Base-by-base conservation (phyloP, 2,113 vertebrate species). In the Boleophthalmus pectinirostris region DNA sequence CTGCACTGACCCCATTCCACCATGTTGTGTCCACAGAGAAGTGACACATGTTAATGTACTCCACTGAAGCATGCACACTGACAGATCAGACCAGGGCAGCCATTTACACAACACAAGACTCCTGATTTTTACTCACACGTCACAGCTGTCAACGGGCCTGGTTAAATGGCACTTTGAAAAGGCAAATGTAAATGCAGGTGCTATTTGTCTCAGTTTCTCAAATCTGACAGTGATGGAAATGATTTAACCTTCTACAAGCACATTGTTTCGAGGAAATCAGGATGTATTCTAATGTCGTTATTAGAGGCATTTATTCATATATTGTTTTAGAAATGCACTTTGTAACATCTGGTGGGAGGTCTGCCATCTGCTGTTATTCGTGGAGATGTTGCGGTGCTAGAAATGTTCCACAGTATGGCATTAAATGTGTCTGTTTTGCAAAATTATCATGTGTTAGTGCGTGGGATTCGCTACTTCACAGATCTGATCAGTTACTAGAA, bases 1-100 rank as follows among this genome's bases (percentile, higher is more conserved):
- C 49, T 70, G 69, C 53, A 47, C 12, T 73, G 83, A 86, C 80
- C 68, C 73, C 60, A 54, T 80, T 77, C 78, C 35, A 81, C 74
- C 71, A 70, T 76, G 66, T 47, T 72, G 47, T 43, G 68, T 72
- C 78, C 80, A 77, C 21, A 7, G 71, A 80, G 78, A 79, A 70
- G 73, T 58, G 70, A 56, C 58, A 66, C 67, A 23, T 80, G 74
- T 73, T 73, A 70, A 78, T 72, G 61, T 57, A 35, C 60, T 81
- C 76, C 68, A 63, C 18, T 51, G 68, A 57, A 69, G 72, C 69
- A 38, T 18, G 14, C 35, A 69, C 64, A 24, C n/a, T 63, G 74
- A 64, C 72, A 58, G 38, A 0, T 45, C 49, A 18, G 51, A 54
- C 66, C 57, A 35, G 25, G 35, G 21, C 6, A 1, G 25, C 43